Evolutionary conservation across 2,797 vertebrate genomes (phyloP).

Genomic region (Nothura maculosa): DNA sequence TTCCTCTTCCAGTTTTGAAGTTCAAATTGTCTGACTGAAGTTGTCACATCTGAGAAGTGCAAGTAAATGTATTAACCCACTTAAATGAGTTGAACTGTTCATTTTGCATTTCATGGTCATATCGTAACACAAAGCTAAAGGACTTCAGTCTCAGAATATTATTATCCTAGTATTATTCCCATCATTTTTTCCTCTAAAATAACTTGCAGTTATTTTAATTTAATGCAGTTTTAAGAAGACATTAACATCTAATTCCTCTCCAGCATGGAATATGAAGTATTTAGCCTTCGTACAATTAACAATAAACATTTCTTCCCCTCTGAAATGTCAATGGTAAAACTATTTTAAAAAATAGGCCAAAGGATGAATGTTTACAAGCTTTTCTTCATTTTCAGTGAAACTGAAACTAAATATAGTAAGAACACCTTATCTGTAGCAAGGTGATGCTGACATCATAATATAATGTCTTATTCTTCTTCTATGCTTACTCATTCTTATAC

Average conservation of each 20-base stretch:
- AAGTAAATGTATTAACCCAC: slow-evolving; percentile 2
- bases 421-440: not conserved
- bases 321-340: not conserved
- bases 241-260: not conserved
- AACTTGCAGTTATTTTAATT: no score
- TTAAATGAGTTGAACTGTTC: not conserved
- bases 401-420: not conserved
- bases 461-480: not conserved
- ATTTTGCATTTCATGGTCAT: not conserved
- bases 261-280: not conserved
- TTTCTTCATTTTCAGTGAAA: slow-evolving; percentile 10
- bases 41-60: not conserved
- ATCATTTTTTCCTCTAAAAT: not conserved
- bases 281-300: not conserved
- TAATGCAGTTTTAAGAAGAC: not conserved
- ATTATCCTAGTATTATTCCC: not conserved
- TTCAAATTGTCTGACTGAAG: not conserved
- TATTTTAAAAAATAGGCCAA: not conserved
- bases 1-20: not conserved
- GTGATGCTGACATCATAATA: not conserved
- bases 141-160: not conserved
- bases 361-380: not conserved
- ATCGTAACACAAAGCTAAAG: not conserved
- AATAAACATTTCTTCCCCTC: not conserved
- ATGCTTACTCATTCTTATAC: not conserved